phyloP scores from a whole-genome alignment of 2,888 invertebrate species.

The Enchytraeus crypticus region DNA sequence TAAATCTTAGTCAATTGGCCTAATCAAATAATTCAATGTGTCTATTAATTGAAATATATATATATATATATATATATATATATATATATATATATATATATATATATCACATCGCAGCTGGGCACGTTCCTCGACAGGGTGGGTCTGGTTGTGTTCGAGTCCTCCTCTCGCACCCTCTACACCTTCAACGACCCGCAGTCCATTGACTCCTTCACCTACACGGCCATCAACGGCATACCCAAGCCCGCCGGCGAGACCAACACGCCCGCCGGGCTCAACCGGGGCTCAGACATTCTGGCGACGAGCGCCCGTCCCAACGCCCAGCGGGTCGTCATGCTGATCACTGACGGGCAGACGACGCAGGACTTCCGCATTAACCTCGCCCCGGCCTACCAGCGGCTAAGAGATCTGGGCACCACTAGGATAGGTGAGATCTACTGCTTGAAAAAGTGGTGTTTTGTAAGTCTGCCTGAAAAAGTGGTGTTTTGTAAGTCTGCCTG shows the following conservation, averaged over 20 bases:
- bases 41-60: no score
- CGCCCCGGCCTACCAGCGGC: neutral
- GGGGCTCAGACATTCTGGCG: constrained; percentile 8
- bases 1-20: no score
- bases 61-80: no score
- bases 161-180: constrained; percentile 9
- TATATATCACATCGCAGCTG: neutral
- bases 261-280: constrained; percentile 11
- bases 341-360: constrained; percentile 15
- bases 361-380: constrained; percentile 1
- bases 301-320: constrained; percentile 5
- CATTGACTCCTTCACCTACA: neutral
- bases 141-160: constrained; percentile 13
- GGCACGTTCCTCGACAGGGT: constrained; percentile 13
- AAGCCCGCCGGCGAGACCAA: constrained; percentile 9
- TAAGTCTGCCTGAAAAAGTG: neutral
- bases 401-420: neutral
- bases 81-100: no score
- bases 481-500: neutral
- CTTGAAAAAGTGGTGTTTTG: neutral
- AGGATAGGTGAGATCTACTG: constrained; percentile 8
- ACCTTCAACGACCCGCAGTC: constrained; percentile 6
- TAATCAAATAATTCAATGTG: no score
- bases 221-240: constrained; percentile 4
- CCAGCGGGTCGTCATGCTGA: constrained; percentile 3